phyloP scores from a whole-genome alignment of 1,140 invertebrate species.

The Drosophila tristis region DNA sequence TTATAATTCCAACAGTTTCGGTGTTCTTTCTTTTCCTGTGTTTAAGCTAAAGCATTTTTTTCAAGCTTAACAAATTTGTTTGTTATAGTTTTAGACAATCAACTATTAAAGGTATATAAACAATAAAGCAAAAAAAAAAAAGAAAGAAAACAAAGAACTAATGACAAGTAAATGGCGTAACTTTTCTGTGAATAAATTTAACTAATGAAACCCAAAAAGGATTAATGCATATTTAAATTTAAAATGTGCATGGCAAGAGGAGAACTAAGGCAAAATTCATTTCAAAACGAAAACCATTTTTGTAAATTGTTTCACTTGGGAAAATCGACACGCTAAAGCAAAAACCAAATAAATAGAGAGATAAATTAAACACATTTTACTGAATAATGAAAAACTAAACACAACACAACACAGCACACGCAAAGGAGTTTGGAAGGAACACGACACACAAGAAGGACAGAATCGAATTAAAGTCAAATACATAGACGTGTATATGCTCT shows the following conservation, averaged over 20 bases:
- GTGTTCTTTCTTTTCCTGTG: conserved; percentile 8
- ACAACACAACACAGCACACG: conserved; percentile 12
- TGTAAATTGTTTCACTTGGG: conserved; percentile 82
- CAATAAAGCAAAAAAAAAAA: conserved; percentile 39
- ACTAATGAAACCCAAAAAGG: conserved; percentile 48
- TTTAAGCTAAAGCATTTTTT: conserved; percentile 7
- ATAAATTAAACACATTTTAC: conserved; percentile 46
- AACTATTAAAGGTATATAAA: conserved; percentile 59
- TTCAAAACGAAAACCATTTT: conserved; percentile 66
- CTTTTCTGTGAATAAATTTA: conserved; percentile 79
- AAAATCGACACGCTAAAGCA: conserved; percentile 80
- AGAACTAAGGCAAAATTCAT: conserved; percentile 54
- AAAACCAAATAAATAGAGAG: conserved; percentile 63
- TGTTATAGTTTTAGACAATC: conserved; percentile 83
- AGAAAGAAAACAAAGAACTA: conserved; percentile 49
- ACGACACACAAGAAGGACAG: conserved; percentile 41
- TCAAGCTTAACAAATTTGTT: conserved; percentile 65
- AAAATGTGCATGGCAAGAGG: conserved; percentile 44
- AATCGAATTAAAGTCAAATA: conserved; percentile 75
- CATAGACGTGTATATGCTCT: conserved; percentile 83
- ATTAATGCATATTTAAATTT: conserved; percentile 60
- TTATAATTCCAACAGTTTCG: conserved; percentile 4
- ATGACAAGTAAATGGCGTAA: conserved; percentile 82
- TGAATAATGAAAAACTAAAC: conserved; percentile 46
- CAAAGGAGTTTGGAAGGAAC: background rate